Evolutionary conservation across 2,113 vertebrate species (phyloP).

Genomic region (Halichoerus grypus): DNA sequence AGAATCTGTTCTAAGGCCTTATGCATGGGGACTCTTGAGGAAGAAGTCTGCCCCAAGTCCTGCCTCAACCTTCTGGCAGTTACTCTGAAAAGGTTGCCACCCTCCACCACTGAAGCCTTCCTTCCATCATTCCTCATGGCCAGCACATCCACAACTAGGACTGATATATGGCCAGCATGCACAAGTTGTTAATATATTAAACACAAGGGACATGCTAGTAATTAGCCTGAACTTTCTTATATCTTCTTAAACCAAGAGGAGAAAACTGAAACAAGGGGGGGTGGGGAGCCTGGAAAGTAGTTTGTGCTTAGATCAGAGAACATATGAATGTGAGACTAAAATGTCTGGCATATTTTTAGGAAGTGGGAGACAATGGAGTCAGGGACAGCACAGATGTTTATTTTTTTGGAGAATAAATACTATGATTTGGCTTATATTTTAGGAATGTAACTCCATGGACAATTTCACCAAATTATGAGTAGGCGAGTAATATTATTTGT

Average conservation of each 20-base stretch:
- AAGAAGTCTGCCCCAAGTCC: background rate
- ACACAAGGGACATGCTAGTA: too few species aligned
- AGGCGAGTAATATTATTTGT: background rate
- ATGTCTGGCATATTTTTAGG: background rate
- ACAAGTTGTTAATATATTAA: background rate
- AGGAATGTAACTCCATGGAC: background rate
- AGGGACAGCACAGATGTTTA: background rate
- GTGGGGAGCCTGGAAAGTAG: background rate
- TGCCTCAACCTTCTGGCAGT: background rate
- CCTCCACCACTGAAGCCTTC: background rate
- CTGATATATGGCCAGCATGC: background rate
- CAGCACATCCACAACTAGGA: too few species aligned
- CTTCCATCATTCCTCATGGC: background rate
- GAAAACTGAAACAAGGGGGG: background rate
- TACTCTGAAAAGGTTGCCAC: background rate
- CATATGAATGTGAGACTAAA: background rate
- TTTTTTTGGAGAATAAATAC: background rate
- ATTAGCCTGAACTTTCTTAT: background rate
- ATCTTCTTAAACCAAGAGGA: background rate
- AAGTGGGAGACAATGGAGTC: background rate
- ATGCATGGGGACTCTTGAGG: background rate
- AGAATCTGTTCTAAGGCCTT: background rate
- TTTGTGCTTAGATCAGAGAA: background rate
- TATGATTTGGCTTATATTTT: background rate
- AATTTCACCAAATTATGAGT: background rate